These are phyloP conservation scores for Apodemia hepburni DNA, from an alignment of 2,888 invertebrate genomes.

Conservation along the genomic window DNA sequence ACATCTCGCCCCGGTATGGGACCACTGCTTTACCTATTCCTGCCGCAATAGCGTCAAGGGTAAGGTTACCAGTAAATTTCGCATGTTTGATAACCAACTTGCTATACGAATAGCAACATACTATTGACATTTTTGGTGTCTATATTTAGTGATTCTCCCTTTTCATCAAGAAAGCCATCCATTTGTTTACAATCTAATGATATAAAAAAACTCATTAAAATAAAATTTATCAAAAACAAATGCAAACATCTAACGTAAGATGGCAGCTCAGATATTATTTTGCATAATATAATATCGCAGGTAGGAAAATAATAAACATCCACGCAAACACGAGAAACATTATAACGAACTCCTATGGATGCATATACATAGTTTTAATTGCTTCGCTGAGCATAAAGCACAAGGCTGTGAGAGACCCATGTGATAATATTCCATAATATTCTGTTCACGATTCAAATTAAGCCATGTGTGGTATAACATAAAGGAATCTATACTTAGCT, in stretches of 20 bases:
- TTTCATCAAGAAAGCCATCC: too few species aligned
- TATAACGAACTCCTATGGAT: conserved; percentile 33
- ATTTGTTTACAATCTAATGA: too few species aligned
- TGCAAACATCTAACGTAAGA: too few species aligned
- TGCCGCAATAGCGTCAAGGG: too few species aligned
- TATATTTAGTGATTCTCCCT: too few species aligned
- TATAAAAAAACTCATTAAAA: not conserved
- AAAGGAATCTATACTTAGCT: not conserved
- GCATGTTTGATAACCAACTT: too few species aligned
- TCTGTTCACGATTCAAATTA: conserved; percentile 11
- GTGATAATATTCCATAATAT: conserved; percentile 3
- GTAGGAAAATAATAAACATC: not conserved
- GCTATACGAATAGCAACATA: too few species aligned
- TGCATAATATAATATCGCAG: not conserved
- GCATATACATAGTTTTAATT: conserved; percentile 32
- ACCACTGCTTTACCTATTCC: too few species aligned
- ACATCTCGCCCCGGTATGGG: too few species aligned
- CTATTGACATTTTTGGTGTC: too few species aligned
- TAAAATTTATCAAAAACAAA: not conserved
- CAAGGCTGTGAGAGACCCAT: not conserved
- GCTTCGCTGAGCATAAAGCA: conserved; percentile 29
- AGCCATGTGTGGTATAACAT: not conserved
- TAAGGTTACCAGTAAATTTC: too few species aligned
- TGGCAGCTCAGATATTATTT: too few species aligned
- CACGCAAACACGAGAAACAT: conserved; percentile 15